Conservation (phyloP, 2,113 vertebrate genomes). For the Indicator indicator region DNA sequence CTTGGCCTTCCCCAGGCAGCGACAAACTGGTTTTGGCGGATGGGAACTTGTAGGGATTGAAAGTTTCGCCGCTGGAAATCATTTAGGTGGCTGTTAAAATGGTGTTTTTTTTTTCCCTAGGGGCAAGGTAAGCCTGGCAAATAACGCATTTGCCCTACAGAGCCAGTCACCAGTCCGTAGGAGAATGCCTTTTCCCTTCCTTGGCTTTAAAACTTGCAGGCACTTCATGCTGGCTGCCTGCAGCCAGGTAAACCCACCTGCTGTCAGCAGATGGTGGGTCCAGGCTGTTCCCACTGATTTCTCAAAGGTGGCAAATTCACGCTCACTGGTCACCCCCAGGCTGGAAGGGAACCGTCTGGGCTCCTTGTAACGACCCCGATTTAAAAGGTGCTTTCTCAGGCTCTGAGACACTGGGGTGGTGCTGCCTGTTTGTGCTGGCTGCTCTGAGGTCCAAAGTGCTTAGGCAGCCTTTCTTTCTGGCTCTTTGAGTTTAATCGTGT, state of each 20-base stretch:
- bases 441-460: background rate
- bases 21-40: background rate
- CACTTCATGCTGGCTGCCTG: background rate
- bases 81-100: fast-evolving
- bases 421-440: background rate
- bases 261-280: fast-evolving
- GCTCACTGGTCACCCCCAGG: background rate
- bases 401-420: fast-evolving
- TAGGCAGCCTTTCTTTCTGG: background rate
- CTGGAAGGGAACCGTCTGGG: background rate
- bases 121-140: background rate
- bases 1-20: background rate
- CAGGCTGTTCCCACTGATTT: fast-evolving
- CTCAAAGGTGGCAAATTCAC: fast-evolving
- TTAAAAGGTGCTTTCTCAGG: background rate
- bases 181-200: fast-evolving
- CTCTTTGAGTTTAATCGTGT: background rate
- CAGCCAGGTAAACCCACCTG: background rate
- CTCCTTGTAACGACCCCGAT: fast-evolving
- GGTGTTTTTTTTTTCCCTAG: fast-evolving
- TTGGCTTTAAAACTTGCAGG: background rate
- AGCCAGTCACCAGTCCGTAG: fast-evolving
- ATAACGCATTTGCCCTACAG: background rate
- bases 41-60: background rate
- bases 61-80: background rate